Conservation (phyloP, 2,888 invertebrate genomes). For the Eristalis intricaria region DNA sequence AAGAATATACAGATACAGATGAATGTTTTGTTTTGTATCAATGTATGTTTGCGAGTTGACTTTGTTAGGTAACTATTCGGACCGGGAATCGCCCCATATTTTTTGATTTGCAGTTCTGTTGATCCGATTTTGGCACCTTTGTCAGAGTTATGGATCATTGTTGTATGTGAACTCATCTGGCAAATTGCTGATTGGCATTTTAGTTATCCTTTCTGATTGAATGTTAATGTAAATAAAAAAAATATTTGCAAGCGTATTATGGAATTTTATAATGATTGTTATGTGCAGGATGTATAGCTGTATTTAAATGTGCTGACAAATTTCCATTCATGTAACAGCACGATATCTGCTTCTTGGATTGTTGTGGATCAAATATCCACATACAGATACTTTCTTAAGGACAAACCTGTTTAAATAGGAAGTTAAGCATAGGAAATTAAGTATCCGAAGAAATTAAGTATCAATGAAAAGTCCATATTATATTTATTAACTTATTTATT, state of each 20-base stretch:
- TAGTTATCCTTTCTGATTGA: not conserved
- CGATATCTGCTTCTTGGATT: no score
- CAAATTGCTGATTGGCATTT: slow-evolving; percentile 43
- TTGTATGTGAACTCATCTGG: slow-evolving; percentile 44
- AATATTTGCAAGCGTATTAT: no score
- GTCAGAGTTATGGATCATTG: slow-evolving; percentile 44
- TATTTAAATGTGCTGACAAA: no score
- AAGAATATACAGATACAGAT: not conserved
- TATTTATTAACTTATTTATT: slow-evolving; percentile 64
- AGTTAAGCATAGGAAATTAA: no score
- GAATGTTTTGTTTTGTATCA: not conserved
- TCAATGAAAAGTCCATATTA: slow-evolving; percentile 1
- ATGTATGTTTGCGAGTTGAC: not conserved
- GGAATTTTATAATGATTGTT: no score
- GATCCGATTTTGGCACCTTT: slow-evolving; percentile 42
- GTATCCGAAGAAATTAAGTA: no score
- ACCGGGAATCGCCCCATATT: slow-evolving; percentile 37
- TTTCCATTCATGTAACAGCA: no score
- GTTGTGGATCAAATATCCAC: no score
- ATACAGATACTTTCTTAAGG: no score
- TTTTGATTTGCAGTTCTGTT: slow-evolving; percentile 13
- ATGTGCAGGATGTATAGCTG: no score
- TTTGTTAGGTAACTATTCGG: slow-evolving; percentile 45
- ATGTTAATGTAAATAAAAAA: no score
- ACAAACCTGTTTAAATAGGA: no score